Conservation (phyloP, 2,888 invertebrate genomes). For the Lepidochrysops patricia region DNA sequence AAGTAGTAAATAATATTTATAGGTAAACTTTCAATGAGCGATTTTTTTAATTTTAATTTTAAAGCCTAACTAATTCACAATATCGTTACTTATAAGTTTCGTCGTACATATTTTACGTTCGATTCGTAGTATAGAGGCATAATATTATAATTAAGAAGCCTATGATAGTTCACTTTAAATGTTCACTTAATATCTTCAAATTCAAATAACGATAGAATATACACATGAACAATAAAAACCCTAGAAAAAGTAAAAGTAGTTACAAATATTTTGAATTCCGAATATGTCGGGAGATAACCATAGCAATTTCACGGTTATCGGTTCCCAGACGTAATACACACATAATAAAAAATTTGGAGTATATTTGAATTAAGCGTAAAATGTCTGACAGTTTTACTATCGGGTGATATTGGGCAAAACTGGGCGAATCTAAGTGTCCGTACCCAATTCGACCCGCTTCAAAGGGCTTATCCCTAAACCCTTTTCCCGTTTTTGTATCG, state of each 20-base stretch:
- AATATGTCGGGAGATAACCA: background rate
- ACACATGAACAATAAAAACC: background rate
- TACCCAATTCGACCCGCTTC: conserved; percentile 70
- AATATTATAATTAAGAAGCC: too few relatives aligned
- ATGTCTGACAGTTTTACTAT: conserved; percentile 67
- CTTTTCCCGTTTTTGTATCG: conserved; percentile 67
- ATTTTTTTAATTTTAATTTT: too few relatives aligned
- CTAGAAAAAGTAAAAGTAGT: background rate
- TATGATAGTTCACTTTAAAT: too few relatives aligned
- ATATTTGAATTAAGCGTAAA: conserved; percentile 34
- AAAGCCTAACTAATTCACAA: too few relatives aligned
- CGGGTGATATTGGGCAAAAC: conserved; percentile 59
- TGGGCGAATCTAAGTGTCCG: conserved; percentile 63
- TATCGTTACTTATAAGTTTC: too few relatives aligned
- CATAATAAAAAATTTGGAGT: background rate
- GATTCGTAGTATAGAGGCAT: too few relatives aligned
- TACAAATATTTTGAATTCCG: background rate
- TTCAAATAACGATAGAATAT: too few relatives aligned
- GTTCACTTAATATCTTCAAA: too few relatives aligned
- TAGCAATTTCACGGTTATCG: conserved; percentile 8
- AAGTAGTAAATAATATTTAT: too few relatives aligned
- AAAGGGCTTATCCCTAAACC: conserved; percentile 67
- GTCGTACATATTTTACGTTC: too few relatives aligned
- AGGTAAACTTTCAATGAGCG: too few relatives aligned
- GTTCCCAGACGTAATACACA: background rate